phyloP scores from a whole-genome alignment of 1,140 invertebrate species.

The Oryctes rhinoceros region DNA sequence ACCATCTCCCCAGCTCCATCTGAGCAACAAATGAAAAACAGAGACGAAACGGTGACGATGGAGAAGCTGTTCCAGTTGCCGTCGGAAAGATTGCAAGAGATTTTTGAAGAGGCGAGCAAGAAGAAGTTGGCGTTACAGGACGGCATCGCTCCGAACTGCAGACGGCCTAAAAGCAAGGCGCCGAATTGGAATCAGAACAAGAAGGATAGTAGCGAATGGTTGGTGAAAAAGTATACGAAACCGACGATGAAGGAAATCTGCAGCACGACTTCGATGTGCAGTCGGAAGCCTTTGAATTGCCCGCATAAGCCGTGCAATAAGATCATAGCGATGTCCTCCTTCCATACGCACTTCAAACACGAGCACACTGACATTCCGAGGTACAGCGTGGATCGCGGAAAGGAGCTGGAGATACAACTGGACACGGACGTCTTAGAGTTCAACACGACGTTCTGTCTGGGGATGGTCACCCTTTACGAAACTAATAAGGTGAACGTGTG shows the following conservation, averaged over 20 bases:
- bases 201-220: slow-evolving; percentile 8
- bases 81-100: slow-evolving; percentile 44
- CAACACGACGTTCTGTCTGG: slow-evolving; percentile 49
- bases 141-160: slow-evolving; percentile 34
- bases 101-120: slow-evolving; percentile 42
- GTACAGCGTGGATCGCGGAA: slow-evolving; percentile 50
- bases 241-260: slow-evolving; percentile 8
- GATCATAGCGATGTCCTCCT: slow-evolving; percentile 55
- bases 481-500: slow-evolving; percentile 49
- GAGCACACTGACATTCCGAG: slow-evolving; percentile 54
- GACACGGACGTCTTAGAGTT: slow-evolving; percentile 49
- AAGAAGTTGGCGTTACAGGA: slow-evolving; percentile 44
- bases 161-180: neutral
- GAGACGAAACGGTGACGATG: slow-evolving; percentile 46
- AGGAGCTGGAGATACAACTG: slow-evolving; percentile 49
- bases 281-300: slow-evolving; percentile 54
- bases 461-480: slow-evolving; percentile 54
- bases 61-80: slow-evolving; percentile 52
- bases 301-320: slow-evolving; percentile 55
- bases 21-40: slow-evolving; percentile 16
- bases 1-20: slow-evolving; percentile 37
- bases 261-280: slow-evolving; percentile 41
- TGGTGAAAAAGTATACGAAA: slow-evolving; percentile 2
- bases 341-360: slow-evolving; percentile 55
- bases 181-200: slow-evolving; percentile 12